Evolutionary conservation across 2,888 invertebrate species (phyloP), one percentile per base, ranked within the genome.

Genomic region (Lucinisca nassula): DNA sequence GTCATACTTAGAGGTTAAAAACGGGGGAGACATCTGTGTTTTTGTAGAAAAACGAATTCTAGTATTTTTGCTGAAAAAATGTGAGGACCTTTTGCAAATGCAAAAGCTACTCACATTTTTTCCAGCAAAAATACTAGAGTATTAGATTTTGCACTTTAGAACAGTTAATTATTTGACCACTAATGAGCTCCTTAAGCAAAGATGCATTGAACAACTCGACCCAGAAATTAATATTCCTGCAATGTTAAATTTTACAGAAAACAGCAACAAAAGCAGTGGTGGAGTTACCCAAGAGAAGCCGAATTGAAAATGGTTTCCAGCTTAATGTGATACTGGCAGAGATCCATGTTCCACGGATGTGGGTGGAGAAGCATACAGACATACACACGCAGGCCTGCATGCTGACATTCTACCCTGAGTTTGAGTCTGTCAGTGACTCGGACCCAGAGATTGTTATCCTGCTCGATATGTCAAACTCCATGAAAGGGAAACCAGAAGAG

Each of bases 341-440:
- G 79, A 94, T 96, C 73, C 96, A 96, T 89, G 95, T 95, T 24
- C 96, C 97, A 0, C 90, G 96, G 72, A 95, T 97, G 95, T 96
- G 96, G 95, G 95, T 96, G 24, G 97, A 97, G 92, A 92, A 92
- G 79, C 94, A 95, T 21, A 90, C 93, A 38, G 85, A 88, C 8
- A 83, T 83, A 27, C 86, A 93, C 35, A 89, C 92, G 27, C 85
- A 96, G 95, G 96, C 96, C 0, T 96, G 96, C 90, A 96, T 96
- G 96, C 83, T 96, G 90, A 95, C 96, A 24, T 96, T 96, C 90
- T 96, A 96, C 90, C 97, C 97, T 0, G 96, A 96, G 91, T 96
- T 97, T 93, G 96, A 95, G 75, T 88, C 93, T 10, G 84, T 80
- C 12, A 84, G 92, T 67, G 86, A 94, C 32, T 91, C 74, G 76